Percentiles rank a stretch among this genome's conserved stretches.
phyloP scores from a whole-genome alignment of 1,140 invertebrate genomes.

The Drosophila sulfurigaster region DNA sequence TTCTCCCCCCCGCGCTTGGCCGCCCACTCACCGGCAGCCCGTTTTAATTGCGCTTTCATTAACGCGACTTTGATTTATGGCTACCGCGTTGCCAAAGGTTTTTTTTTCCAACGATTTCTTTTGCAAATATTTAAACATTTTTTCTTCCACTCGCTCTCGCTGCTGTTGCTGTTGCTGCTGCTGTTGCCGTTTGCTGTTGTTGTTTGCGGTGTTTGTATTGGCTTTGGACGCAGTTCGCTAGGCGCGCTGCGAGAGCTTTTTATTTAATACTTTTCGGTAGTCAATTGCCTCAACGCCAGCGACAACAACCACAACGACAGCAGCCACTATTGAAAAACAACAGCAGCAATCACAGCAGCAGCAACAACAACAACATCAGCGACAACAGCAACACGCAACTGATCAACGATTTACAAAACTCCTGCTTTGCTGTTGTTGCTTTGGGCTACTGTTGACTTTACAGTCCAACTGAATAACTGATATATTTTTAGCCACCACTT shows the following conservation, averaged over 20 bases:
- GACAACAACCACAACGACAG: constrained; percentile 44
- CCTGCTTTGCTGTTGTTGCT: constrained; percentile 21
- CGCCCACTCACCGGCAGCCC: constrained; percentile 55
- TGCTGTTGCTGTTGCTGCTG: not conserved
- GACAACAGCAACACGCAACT: constrained; percentile 24
- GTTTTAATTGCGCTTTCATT: constrained; percentile 83
- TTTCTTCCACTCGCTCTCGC: constrained; percentile 9
- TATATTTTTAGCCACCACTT: constrained; percentile 68
- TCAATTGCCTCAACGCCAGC: constrained; percentile 58
- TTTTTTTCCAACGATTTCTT: constrained; percentile 77
- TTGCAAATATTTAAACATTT: constrained; percentile 81
- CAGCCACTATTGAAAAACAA: constrained; percentile 4
- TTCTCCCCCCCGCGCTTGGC: not conserved
- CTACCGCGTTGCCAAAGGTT: constrained; percentile 80
- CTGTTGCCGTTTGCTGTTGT: not conserved
- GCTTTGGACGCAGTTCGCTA: constrained; percentile 59
- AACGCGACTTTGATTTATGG: constrained; percentile 83
- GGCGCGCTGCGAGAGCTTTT: constrained; percentile 56
- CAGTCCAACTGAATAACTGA: constrained; percentile 41
- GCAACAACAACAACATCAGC: not conserved
- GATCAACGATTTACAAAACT: constrained; percentile 64
- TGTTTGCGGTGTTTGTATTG: constrained; percentile 68
- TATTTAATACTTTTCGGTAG: constrained; percentile 80
- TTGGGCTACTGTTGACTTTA: constrained; percentile 35
- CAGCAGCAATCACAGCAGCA: constrained; percentile 4